Evolutionary conservation across 2,888 invertebrate species (phyloP).

Genomic region (Agriopis aurantiaria): DNA sequence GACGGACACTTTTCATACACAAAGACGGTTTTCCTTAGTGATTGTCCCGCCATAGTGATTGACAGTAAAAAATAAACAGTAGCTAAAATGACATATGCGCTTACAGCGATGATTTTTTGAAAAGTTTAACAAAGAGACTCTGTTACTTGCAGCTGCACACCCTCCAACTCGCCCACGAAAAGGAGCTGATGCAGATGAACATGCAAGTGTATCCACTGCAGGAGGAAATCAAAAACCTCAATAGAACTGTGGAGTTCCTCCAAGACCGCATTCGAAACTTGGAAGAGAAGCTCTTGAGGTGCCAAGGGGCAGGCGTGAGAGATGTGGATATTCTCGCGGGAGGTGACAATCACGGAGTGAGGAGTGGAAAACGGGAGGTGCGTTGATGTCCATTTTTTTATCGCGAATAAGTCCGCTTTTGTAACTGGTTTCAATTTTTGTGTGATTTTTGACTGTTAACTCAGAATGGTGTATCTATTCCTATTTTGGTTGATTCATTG

Average conservation of each 20-base stretch:
- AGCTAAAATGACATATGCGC: slow-evolving; percentile 3
- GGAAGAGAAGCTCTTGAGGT: slow-evolving; percentile 72
- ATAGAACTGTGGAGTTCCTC: slow-evolving; percentile 84
- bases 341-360: slow-evolving; percentile 64
- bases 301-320: slow-evolving; percentile 63
- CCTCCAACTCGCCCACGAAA: slow-evolving; percentile 90
- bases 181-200: slow-evolving; percentile 89
- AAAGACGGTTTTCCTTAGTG: too few relatives aligned
- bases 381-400: slow-evolving; percentile 47
- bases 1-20: too few relatives aligned
- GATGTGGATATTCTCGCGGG: slow-evolving; percentile 67
- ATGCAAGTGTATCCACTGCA: slow-evolving; percentile 86
- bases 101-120: slow-evolving; percentile 25
- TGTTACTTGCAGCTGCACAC: slow-evolving; percentile 88
- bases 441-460: too few relatives aligned
- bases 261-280: slow-evolving; percentile 71
- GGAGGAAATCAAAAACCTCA: slow-evolving; percentile 87
- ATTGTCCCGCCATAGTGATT: neutral
- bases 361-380: slow-evolving; percentile 53
- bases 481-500: too few relatives aligned
- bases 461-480: too few relatives aligned
- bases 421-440: too few relatives aligned
- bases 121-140: slow-evolving; percentile 27
- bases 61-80: neutral
- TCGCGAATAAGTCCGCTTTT: slow-evolving; percentile 2